phyloP scores from a whole-genome alignment of 2,888 invertebrate genomes.

The Poecilobothrus nobilitatus region DNA sequence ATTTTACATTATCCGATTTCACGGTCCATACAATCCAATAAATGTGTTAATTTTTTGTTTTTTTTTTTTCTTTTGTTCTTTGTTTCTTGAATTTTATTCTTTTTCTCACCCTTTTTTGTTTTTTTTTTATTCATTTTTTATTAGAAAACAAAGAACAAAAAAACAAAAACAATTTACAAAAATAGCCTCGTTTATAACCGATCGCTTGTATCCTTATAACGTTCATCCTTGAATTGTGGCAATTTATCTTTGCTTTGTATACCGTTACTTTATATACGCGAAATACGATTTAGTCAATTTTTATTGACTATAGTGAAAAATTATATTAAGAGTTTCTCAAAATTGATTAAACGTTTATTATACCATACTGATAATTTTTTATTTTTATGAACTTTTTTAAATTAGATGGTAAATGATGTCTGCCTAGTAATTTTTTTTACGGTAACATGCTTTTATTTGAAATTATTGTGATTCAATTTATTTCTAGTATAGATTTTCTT shows the following conservation, averaged over 20 bases:
- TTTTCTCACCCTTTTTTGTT: neutral
- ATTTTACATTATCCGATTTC: conserved; percentile 1
- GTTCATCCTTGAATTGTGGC: neutral
- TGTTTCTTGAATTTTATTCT: neutral
- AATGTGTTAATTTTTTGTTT: neutral
- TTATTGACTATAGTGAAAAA: no score
- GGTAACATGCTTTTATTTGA: no score
- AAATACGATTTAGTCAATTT: neutral
- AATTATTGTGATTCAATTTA: no score
- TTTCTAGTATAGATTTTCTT: no score
- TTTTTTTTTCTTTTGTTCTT: no score
- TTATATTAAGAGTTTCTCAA: no score
- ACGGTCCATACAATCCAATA: conserved; percentile 6
- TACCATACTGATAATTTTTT: no score
- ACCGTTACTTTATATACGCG: neutral
- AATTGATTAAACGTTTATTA: no score
- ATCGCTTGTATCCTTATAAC: neutral
- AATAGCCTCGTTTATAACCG: conserved; percentile 2
- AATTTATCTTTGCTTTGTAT: neutral
- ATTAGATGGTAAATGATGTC: no score
- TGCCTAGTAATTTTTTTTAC: no score
- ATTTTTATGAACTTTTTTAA: no score
- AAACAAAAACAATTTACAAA: neutral
- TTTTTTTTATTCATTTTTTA: no score
- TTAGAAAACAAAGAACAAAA: neutral